Percentiles rank a stretch among this genome's conserved stretches.
Conservation (phyloP, 2,113 vertebrate species). For the Syrrhaptes paradoxus region DNA sequence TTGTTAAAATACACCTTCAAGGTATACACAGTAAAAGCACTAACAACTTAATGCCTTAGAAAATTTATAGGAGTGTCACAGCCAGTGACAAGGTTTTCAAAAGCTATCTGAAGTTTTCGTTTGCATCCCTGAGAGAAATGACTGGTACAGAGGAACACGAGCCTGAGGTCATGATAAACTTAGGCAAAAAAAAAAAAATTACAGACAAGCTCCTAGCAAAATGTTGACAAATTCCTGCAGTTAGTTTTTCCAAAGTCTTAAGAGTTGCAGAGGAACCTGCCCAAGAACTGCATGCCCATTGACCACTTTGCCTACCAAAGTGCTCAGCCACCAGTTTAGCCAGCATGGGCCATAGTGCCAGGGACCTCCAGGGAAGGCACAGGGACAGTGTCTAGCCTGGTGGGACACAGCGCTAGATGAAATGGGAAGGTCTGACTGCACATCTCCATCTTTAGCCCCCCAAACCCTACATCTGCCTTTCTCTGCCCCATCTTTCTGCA, state of each 20-base stretch:
- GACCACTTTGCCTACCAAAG: not conserved
- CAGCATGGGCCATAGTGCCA: no score
- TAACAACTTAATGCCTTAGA: not conserved
- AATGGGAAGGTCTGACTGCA: not conserved
- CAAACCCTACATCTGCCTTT: not conserved
- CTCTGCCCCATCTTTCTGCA: not conserved
- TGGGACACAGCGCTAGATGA: not conserved
- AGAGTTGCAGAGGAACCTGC: not conserved
- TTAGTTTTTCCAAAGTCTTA: not conserved
- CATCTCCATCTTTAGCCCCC: not conserved
- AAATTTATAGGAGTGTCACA: not conserved
- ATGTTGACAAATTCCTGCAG: not conserved
- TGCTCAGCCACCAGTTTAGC: not conserved
- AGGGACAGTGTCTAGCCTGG: fast-evolving
- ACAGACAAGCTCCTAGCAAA: not conserved
- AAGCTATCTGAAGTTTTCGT: not conserved
- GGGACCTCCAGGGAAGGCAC: not conserved
- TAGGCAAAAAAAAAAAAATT: not conserved
- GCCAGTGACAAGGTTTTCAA: not conserved
- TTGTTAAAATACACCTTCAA: not conserved
- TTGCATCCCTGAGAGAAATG: not conserved
- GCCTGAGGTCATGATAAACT: not conserved
- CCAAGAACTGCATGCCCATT: not conserved
- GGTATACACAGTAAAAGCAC: not conserved
- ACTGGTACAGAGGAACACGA: not conserved